These are phyloP conservation scores for Ursus arctos DNA, from an alignment of 2,113 vertebrate genomes.

Conservation along the genomic window DNA sequence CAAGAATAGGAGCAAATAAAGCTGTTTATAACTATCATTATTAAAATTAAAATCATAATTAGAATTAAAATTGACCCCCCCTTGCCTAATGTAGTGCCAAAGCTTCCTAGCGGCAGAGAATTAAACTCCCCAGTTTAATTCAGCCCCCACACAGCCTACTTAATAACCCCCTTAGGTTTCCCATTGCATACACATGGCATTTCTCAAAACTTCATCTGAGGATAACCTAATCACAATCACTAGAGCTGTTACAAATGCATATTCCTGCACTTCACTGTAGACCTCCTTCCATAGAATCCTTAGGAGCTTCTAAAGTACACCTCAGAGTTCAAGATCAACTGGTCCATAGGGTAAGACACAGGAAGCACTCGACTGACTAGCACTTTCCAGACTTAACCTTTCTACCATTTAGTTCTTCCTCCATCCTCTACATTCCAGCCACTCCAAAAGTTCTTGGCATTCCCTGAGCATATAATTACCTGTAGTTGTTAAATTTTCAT, in stretches of 20 bases:
- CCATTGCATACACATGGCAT: not conserved
- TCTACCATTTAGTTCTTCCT: not conserved
- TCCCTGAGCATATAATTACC: not conserved
- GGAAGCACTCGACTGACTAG: not conserved
- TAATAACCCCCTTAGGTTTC: not conserved
- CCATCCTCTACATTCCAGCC: not conserved
- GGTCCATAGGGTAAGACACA: not conserved
- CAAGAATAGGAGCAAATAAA: not conserved
- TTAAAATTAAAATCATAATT: not conserved
- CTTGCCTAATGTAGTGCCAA: not conserved
- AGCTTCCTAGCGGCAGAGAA: not conserved
- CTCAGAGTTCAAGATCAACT: not conserved
- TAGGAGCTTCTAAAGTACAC: not conserved
- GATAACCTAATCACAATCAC: not conserved
- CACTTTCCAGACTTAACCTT: not conserved
- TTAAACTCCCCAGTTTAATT: not conserved
- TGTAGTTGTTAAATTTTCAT: not conserved
- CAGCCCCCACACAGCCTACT: not conserved
- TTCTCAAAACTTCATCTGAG: not conserved
- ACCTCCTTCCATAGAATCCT: not conserved
- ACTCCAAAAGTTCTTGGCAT: not conserved
- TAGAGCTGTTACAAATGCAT: not conserved
- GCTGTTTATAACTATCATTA: not conserved
- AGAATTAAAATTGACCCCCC: not conserved
- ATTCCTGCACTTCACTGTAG: not conserved